phyloP scores from a whole-genome alignment of 2,888 invertebrate species.

The Amphipoea oculea region DNA sequence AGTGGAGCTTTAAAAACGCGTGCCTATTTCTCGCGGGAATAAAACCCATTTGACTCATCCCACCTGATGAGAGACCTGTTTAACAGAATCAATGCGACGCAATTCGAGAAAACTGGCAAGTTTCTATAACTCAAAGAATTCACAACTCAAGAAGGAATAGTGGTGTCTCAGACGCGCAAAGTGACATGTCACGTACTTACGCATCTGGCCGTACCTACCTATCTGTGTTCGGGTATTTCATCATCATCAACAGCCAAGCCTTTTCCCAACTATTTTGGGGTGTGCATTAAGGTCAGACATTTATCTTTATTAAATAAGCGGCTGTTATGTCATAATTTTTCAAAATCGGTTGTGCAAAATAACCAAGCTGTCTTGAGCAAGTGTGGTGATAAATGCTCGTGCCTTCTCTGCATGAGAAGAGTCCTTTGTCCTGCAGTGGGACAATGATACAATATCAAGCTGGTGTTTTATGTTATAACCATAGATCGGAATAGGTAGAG shows the following conservation, averaged over 20 bases:
- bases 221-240: neutral
- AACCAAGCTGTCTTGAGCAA: neutral
- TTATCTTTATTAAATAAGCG: neutral
- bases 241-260: neutral
- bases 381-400: neutral
- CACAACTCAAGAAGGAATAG: neutral
- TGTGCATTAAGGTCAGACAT: neutral
- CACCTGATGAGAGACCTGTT: neutral
- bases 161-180: neutral
- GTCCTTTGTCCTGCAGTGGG: neutral
- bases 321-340: neutral
- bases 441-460: neutral
- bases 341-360: neutral
- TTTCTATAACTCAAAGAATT: neutral
- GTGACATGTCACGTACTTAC: neutral
- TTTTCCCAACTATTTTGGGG: neutral
- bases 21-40: neutral
- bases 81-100: no score
- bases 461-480: no score
- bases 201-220: neutral
- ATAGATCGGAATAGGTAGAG: no score
- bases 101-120: no score
- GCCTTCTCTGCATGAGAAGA: neutral
- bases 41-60: neutral
- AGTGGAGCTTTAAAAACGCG: slow-evolving; percentile 1